Evolutionary conservation across 1,140 invertebrate species (phyloP).

Genomic region (Lepidurus arcticus): DNA sequence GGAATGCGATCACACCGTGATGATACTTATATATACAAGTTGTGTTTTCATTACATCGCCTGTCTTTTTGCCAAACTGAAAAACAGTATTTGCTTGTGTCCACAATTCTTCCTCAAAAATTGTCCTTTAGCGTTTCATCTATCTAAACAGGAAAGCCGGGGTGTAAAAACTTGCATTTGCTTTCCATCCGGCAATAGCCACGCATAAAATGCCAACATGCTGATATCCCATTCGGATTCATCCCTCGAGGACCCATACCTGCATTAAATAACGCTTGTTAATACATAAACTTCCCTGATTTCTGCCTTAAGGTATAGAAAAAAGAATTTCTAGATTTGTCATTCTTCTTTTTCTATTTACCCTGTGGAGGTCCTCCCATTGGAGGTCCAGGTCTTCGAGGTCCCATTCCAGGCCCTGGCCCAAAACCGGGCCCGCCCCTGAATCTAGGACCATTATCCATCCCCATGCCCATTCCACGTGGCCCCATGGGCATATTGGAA

Average conservation of each 20-base stretch:
- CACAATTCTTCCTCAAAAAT: not conserved
- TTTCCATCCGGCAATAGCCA: conserved; percentile 67
- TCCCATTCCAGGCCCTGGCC: not conserved
- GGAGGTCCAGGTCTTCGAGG: not conserved
- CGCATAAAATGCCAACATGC: conserved; percentile 67
- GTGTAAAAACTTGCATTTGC: conserved; percentile 70
- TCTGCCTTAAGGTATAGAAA: not conserved
- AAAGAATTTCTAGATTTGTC: too few species aligned
- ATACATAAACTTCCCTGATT: not conserved
- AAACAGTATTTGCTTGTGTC: not conserved
- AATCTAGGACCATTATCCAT: not conserved
- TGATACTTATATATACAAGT: not conserved
- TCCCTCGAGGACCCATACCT: not conserved
- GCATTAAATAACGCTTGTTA: conserved; percentile 15
- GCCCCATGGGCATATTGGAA: not conserved
- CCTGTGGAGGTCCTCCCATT: conserved; percentile 30
- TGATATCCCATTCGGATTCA: conserved; percentile 45
- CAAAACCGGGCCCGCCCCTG: conserved; percentile 6
- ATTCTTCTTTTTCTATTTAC: not conserved
- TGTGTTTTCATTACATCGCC: not conserved
- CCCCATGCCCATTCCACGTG: not conserved
- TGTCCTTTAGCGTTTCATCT: not conserved
- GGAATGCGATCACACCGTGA: not conserved
- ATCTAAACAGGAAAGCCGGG: conserved; percentile 47
- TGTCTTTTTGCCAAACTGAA: not conserved